Conservation (phyloP, 2,113 vertebrate genomes). For the Acinonyx jubatus region DNA sequence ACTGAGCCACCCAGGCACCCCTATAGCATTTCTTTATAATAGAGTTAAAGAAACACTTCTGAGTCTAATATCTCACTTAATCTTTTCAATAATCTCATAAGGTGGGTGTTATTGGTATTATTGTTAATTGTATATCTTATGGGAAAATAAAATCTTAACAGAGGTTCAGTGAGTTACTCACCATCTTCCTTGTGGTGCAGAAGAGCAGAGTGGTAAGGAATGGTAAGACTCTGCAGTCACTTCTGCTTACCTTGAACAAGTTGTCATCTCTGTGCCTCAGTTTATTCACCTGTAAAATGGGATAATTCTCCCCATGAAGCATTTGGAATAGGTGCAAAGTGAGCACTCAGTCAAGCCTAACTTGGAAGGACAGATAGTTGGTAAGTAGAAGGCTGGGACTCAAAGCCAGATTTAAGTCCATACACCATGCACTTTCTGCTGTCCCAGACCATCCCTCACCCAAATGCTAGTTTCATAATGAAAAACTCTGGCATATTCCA, state of each 20-base stretch:
- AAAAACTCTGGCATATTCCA: background rate
- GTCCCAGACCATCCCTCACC: background rate
- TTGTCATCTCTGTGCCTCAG: background rate
- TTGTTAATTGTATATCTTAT: background rate
- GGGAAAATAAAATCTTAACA: background rate
- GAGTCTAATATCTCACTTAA: background rate
- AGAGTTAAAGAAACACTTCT: background rate
- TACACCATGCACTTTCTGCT: rapidly evolving
- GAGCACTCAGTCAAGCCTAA: background rate
- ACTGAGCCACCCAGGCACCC: too few relatives aligned
- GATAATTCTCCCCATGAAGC: background rate
- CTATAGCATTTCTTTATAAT: background rate
- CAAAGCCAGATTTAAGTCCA: background rate
- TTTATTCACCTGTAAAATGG: background rate
- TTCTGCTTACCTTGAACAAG: background rate
- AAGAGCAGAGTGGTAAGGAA: background rate
- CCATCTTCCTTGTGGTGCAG: background rate
- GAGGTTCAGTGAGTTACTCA: background rate
- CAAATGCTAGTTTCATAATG: background rate
- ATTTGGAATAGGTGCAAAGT: background rate
- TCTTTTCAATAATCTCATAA: background rate
- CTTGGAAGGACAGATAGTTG: background rate
- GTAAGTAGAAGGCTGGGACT: background rate
- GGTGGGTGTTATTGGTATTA: background rate
- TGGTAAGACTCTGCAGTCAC: background rate